These are phyloP conservation scores for Autographa pulchrina DNA, from an alignment of 2,888 invertebrate species.

Conservation along the genomic window DNA sequence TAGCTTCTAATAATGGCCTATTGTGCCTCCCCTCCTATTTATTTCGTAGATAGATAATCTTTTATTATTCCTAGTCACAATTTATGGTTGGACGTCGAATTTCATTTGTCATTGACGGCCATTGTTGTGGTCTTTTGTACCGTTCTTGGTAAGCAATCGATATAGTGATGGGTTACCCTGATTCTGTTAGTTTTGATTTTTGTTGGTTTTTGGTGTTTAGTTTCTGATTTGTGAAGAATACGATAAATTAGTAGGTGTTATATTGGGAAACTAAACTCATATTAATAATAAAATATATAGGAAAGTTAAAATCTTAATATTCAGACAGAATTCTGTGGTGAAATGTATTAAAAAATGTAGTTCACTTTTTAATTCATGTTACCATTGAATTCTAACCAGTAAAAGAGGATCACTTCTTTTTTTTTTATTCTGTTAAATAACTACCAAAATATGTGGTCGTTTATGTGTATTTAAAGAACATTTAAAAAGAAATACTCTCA, in stretches of 20 bases:
- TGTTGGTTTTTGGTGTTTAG: slow-evolving; percentile 6
- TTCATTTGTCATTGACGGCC: slow-evolving; percentile 82
- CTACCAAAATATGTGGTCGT: no score
- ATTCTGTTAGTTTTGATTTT: slow-evolving; percentile 43
- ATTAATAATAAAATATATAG: no score
- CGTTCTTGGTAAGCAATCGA: slow-evolving; percentile 53
- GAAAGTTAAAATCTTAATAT: no score
- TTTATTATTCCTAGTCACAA: slow-evolving; percentile 84
- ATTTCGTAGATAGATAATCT: slow-evolving; percentile 86
- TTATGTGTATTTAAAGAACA: background rate
- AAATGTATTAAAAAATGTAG: no score
- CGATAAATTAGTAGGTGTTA: no score
- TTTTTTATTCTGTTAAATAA: no score
- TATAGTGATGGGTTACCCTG: slow-evolving; percentile 40
- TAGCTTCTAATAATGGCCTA: slow-evolving; percentile 82
- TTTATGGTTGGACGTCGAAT: slow-evolving; percentile 83
- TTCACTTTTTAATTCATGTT: no score
- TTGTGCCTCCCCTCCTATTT: slow-evolving; percentile 86
- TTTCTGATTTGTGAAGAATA: slow-evolving; percentile 3
- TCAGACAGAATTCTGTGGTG: no score
- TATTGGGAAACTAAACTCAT: no score
- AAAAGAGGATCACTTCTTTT: no score
- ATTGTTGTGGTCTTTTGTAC: slow-evolving; percentile 61
- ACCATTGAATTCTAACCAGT: no score
- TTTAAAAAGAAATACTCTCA: background rate